These are phyloP conservation scores for Ceyx erithaca DNA, from an alignment of 2,797 vertebrate genomes.

Conservation along the genomic window DNA sequence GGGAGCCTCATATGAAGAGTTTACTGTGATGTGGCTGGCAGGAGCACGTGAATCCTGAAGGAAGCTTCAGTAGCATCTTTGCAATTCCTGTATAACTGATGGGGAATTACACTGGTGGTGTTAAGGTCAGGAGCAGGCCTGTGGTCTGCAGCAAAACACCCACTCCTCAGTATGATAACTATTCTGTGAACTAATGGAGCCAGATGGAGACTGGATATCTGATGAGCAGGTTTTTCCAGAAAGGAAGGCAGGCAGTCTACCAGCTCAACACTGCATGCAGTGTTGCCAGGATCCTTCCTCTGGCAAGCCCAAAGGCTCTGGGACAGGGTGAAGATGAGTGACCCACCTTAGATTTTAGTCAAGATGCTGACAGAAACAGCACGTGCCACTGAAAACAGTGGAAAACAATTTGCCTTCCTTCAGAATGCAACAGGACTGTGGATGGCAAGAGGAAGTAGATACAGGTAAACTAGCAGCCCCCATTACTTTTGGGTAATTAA, in stretches of 20 bases:
- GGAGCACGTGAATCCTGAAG: not conserved
- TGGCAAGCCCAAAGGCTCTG: not conserved
- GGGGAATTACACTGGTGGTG: not conserved
- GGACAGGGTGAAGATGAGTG: not conserved
- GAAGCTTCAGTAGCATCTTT: not conserved
- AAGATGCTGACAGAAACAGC: not conserved
- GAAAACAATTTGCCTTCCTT: rapidly evolving
- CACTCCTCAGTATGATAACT: not conserved
- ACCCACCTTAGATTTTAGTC: not conserved
- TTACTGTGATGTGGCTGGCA: not conserved
- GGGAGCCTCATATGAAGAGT: not conserved
- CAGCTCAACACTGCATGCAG: not conserved
- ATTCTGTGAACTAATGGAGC: not conserved
- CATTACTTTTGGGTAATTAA: not conserved
- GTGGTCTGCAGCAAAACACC: not conserved
- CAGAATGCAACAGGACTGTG: not conserved
- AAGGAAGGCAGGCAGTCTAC: not conserved
- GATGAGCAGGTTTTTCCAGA: not conserved
- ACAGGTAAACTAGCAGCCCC: not conserved
- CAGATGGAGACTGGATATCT: not conserved
- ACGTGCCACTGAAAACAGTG: not conserved
- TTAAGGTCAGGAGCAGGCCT: not conserved
- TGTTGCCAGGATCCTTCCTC: not conserved
- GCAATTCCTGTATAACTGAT: not conserved
- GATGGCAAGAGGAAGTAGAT: not conserved